Evolutionary conservation across 2,113 vertebrate species (phyloP).

Genomic region (Aegotheles bennettii): DNA sequence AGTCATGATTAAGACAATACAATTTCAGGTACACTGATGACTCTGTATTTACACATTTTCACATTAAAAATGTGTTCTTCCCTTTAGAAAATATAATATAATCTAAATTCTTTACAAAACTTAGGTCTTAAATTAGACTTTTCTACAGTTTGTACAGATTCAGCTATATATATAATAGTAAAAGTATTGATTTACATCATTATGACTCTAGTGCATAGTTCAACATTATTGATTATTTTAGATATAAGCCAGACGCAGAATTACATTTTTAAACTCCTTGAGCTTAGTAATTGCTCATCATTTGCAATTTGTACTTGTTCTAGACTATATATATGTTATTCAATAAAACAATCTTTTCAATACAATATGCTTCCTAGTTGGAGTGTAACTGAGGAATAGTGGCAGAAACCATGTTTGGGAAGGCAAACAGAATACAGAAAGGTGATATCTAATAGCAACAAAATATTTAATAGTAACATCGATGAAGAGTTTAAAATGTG

Average conservation of each 20-base stretch:
- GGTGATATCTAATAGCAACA: background rate
- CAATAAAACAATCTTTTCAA: background rate
- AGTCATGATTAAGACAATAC: background rate
- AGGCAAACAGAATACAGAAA: background rate
- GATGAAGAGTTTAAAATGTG: background rate
- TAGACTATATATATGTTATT: background rate
- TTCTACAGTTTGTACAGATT: background rate
- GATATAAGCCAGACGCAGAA: background rate
- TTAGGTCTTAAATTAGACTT: background rate
- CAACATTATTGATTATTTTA: background rate
- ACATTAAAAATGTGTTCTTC: background rate
- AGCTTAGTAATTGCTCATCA: background rate
- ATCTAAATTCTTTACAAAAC: background rate
- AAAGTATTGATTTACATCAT: background rate
- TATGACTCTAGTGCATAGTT: background rate
- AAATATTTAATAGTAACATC: background rate
- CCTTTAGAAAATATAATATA: background rate
- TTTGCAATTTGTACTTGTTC: background rate
- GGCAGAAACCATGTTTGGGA: background rate
- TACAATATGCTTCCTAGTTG: background rate
- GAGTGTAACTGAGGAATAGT: background rate
- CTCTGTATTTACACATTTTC: background rate
- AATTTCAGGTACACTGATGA: background rate
- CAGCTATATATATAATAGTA: background rate
- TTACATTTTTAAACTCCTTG: background rate